Base-by-base conservation (phyloP, 64 coral and sea anemone species). In the Pachyseris speciosa region DNA sequence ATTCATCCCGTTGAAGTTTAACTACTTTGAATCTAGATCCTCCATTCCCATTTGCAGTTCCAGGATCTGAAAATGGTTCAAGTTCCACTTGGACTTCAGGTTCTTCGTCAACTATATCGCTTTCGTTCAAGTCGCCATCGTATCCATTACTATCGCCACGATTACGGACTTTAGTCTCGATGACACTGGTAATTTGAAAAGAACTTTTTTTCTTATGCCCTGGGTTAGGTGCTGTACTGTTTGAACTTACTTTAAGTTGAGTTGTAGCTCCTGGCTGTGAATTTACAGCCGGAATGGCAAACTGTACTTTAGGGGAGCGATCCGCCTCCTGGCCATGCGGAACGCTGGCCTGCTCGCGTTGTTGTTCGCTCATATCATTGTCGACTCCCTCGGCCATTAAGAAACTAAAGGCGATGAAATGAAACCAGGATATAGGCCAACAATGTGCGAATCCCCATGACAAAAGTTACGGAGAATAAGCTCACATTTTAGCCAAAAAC, bases 331-430 rank as follows among this genome's bases (percentile, higher is more conserved):
- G 81, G 79, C 86, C 95, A 93, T 96, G 95, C 90, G 92, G 88
- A 93, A 89, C 90, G 85, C 73, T 68, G 24, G 87, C 91, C 76
- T 90, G 91, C 69, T 90, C 86, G 75, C 79, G 84, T 75, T 93
- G 95, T 93, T 89, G 91, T 96, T 96, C 91, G 95, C 84, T 96
- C 95, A 96, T 96, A 85, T 96, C 95, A 96, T 96, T 96, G 95
- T 96, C 91, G 64, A 85, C 52, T 84, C 91, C 95, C 63, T 96
- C 95, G 43, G 95, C 95, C 95, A 96, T 96, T 38, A 81, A 83
- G 48, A 16, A 74, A 83, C 89, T 86, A 96, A n/a, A 79, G 16
- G 25, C 48, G 78, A 65, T 69, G 63, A 53, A 96, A 96, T 38
- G 44, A 89, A 67, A 64, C 39, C 70, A 83, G 41, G 52, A 69